Evolutionary conservation across 2,888 invertebrate genomes (phyloP), one percentile per base, ranked within the genome.

Genomic region (Ichneumoninae sp.): DNA sequence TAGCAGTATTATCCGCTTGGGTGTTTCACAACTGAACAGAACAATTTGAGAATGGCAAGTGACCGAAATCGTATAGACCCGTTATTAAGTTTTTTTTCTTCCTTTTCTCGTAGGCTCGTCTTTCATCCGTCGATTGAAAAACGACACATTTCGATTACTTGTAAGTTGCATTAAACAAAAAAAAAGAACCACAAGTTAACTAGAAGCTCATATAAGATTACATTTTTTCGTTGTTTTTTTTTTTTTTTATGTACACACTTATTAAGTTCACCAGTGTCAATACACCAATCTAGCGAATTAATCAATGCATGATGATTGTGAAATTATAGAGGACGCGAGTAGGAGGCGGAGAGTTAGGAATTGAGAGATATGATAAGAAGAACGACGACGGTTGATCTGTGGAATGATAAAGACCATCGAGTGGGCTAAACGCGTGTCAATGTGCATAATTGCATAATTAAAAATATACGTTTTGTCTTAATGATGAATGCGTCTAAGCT

Each of bases 1-100:
- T 77, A 86, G 84, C 91, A 90, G 89, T 91, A 91, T 90, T 90
- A 90, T 86, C 79, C 76, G 70, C 80, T 84, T 78, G 84, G 72
- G 84, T 52, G 66, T 82, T 77, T 69, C 71, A 82, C 75, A 69
- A 80, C 66, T 69, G 52, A 79, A 75, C 75, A 65, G 71, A 68
- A 71, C 62, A 66, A 70, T 66, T 72, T 70, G 52, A 66, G 44
- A 80, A 60, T 79, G 74, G 66, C 69, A 72, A 72, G 68, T 78
- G 80, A 80, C 47, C 65, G 84, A 69, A 52, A 78, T 68, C 57
- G 69, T n/a, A 66, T 66, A 60, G 50, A 70, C 36, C 44, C 62
- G 33, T 68, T 60, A 30, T 70, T 52, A 60, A 47, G 13, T 26
- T 52, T 47, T 76, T 22, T 60, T 10, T 36, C 16, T 54, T 62